These are phyloP conservation scores for Paracanthobrama guichenoti DNA, from an alignment of 2,113 vertebrate genomes.

Conservation along the genomic window DNA sequence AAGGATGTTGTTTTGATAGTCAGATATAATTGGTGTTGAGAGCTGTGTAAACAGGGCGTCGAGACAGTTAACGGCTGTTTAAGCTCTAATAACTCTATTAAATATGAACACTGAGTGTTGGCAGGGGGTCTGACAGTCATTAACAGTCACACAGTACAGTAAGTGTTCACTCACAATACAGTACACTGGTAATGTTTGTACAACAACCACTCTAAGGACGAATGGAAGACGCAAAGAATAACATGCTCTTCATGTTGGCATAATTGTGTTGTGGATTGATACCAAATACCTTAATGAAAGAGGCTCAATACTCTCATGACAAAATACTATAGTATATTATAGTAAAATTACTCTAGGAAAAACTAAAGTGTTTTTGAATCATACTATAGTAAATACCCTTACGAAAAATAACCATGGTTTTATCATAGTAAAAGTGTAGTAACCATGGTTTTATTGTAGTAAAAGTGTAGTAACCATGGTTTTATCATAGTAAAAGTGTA, in stretches of 20 bases:
- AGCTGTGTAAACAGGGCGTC: background rate
- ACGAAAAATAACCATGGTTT: no score
- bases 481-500: no score
- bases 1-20: background rate
- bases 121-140: slow-evolving; percentile 22
- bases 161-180: background rate
- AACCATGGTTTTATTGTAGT: no score
- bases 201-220: background rate
- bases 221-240: background rate
- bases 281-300: background rate
- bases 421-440: no score
- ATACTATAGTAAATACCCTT: no score
- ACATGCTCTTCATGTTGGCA: background rate
- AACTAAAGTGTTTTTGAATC: no score
- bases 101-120: background rate
- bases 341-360: no score
- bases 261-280: slow-evolving; percentile 3
- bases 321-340: no score
- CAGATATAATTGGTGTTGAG: background rate
- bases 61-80: slow-evolving; percentile 7
- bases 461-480: no score
- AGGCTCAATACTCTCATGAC: background rate
- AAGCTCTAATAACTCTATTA: slow-evolving; percentile 19
- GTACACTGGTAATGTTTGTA: background rate
- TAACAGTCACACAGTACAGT: background rate